Percentiles rank a stretch among this genome's conserved stretches.
phyloP scores from a whole-genome alignment of 64 coral and sea anemone genomes.

The Porites lutea region DNA sequence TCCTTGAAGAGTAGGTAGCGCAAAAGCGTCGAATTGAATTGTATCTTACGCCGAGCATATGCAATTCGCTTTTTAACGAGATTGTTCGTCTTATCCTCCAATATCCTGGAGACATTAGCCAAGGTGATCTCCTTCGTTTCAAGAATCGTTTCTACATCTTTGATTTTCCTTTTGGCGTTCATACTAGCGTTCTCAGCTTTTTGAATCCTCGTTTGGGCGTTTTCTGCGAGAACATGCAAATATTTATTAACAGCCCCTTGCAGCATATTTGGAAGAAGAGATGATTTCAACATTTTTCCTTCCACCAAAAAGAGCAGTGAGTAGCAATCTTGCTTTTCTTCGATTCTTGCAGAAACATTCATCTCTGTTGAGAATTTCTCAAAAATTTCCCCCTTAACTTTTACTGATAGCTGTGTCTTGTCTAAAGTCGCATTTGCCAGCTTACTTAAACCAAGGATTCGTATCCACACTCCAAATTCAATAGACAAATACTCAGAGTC shows the following conservation, averaged over 20 bases:
- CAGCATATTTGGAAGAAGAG: neutral
- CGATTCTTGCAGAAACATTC: neutral
- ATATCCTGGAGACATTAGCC: neutral
- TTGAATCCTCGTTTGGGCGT: neutral
- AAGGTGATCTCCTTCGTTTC: neutral
- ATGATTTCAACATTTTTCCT: neutral
- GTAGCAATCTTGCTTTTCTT: neutral
- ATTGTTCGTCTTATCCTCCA: neutral
- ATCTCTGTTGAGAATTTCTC: neutral
- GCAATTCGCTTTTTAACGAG: neutral
- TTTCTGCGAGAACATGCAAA: neutral
- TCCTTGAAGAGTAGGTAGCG: neutral
- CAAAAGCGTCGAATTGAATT: neutral
- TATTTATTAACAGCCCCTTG: neutral
- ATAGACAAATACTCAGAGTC: neutral
- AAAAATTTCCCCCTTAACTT: slow-evolving; percentile 3
- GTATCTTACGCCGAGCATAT: neutral
- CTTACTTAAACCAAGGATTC: neutral
- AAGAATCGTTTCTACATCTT: neutral
- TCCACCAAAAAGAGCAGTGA: neutral
- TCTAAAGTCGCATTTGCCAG: neutral
- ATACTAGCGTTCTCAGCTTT: neutral
- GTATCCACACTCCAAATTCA: neutral
- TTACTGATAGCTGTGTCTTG: neutral
- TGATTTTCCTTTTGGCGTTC: neutral